These are phyloP conservation scores for Chrysodeixis includens DNA, from an alignment of 2,888 invertebrate genomes.

Conservation along the genomic window DNA sequence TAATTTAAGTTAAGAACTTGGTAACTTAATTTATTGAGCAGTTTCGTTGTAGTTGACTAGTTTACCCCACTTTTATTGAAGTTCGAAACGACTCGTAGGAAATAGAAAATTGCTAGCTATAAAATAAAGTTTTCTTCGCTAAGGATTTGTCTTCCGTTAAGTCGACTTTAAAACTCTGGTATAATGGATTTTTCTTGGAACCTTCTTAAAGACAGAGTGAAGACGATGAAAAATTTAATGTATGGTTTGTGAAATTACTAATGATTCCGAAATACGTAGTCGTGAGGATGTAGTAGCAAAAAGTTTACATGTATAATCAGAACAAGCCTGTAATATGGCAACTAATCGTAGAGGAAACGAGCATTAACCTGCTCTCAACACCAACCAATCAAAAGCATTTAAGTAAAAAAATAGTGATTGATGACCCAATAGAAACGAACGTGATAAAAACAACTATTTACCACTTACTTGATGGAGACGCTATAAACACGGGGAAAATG, in stretches of 20 bases:
- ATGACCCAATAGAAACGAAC: background rate
- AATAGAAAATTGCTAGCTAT: slow-evolving; percentile 21
- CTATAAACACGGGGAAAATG: background rate
- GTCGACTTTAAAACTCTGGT: background rate
- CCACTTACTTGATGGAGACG: background rate
- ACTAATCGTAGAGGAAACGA: background rate
- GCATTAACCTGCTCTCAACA: slow-evolving; percentile 2
- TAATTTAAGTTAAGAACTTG: slow-evolving; percentile 32
- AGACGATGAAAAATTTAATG: background rate
- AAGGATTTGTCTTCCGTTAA: background rate
- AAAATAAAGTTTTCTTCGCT: background rate
- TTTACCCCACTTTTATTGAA: slow-evolving; percentile 35
- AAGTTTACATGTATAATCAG: background rate
- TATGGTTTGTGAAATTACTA: background rate
- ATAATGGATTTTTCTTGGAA: background rate
- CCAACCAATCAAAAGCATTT: background rate
- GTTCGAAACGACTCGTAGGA: slow-evolving; percentile 9
- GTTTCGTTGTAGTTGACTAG: slow-evolving; percentile 25
- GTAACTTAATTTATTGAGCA: slow-evolving; percentile 23
- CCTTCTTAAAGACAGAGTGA: background rate
- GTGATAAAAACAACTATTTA: background rate
- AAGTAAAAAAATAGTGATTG: background rate
- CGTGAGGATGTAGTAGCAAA: background rate
- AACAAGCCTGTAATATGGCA: background rate
- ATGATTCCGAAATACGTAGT: background rate